These are phyloP conservation scores for Jordanella pulchra DNA, from an alignment of 2,797 vertebrate species.

Conservation along the genomic window DNA sequence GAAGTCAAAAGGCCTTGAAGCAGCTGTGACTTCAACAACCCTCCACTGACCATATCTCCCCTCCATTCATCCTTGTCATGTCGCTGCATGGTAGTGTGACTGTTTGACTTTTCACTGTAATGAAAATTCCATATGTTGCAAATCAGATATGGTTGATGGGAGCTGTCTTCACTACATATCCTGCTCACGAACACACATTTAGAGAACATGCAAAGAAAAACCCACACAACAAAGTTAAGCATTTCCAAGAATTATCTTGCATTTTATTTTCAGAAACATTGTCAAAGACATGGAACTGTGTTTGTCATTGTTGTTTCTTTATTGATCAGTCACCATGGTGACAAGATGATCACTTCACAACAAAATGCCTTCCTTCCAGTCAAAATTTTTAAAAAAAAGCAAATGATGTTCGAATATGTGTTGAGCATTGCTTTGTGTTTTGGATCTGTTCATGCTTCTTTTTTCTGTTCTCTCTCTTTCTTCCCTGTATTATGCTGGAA, in stretches of 20 bases:
- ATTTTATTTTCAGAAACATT: constrained; percentile 34
- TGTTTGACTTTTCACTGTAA: constrained; percentile 69
- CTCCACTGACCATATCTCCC: constrained; percentile 63
- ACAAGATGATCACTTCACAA: constrained; percentile 46
- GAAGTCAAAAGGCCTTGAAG: constrained; percentile 38
- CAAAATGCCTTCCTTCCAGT: constrained; percentile 51
- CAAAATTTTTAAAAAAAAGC: constrained; percentile 52
- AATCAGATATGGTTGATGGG: constrained; percentile 65
- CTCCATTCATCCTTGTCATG: constrained; percentile 72
- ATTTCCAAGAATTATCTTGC: constrained; percentile 24
- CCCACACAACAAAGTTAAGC: constrained; percentile 1
- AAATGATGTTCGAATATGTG: constrained; percentile 24
- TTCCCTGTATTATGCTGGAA: constrained; percentile 49
- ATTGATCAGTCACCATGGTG: constrained; percentile 57
- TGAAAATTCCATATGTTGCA: constrained; percentile 78
- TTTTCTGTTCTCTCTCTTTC: constrained; percentile 22
- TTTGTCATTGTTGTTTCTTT: constrained; percentile 60
- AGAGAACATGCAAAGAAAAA: constrained; percentile 17
- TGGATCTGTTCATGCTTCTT: constrained; percentile 32
- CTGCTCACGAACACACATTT: constrained; percentile 28
- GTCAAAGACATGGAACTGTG: constrained; percentile 39
- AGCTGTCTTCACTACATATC: constrained; percentile 55
- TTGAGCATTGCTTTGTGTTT: constrained; percentile 46
- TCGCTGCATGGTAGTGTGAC: constrained; percentile 58
- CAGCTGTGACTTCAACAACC: constrained; percentile 56